Conservation (phyloP, 1,140 invertebrate species). For the Drosophila asahinai region DNA sequence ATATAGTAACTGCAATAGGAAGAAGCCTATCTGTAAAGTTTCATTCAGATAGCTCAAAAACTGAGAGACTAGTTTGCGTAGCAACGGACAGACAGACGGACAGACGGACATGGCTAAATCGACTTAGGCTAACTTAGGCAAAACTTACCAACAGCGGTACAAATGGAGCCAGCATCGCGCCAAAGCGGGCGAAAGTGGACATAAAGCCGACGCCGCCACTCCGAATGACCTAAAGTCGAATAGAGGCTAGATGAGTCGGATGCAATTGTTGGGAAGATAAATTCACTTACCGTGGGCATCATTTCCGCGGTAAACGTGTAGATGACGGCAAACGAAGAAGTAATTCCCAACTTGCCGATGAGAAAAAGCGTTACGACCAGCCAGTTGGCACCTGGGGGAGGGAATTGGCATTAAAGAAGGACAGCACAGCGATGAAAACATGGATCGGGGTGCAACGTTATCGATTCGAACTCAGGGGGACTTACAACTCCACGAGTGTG, state of each 20-base stretch:
- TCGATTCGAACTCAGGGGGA: not conserved
- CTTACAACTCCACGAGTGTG: constrained; percentile 16
- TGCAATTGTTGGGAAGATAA: too few species aligned
- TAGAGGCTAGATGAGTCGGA: not conserved
- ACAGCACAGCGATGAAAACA: not conserved
- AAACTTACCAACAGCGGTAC: constrained; percentile 86
- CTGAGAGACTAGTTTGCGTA: too few species aligned
- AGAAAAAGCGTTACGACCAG: constrained; percentile 87
- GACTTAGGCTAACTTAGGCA: not conserved
- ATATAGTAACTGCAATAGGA: too few species aligned
- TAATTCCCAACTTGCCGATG: constrained; percentile 88
- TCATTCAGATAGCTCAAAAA: too few species aligned
- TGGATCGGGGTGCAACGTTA: too few species aligned
- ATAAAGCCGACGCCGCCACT: constrained; percentile 87
- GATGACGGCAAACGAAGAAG: constrained; percentile 87
- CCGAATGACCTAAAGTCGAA: constrained; percentile 75
- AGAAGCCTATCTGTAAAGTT: too few species aligned
- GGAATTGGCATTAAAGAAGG: not conserved
- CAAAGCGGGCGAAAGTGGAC: constrained; percentile 87
- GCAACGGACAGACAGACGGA: too few species aligned
- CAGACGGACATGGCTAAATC: too few species aligned
- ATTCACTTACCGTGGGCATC: constrained; percentile 86
- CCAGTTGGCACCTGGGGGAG: constrained; percentile 85
- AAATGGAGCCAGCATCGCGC: constrained; percentile 88
- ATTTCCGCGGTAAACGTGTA: constrained; percentile 89